Conservation (phyloP, 2,888 invertebrate genomes). For the Gastrophysa polygoni region DNA sequence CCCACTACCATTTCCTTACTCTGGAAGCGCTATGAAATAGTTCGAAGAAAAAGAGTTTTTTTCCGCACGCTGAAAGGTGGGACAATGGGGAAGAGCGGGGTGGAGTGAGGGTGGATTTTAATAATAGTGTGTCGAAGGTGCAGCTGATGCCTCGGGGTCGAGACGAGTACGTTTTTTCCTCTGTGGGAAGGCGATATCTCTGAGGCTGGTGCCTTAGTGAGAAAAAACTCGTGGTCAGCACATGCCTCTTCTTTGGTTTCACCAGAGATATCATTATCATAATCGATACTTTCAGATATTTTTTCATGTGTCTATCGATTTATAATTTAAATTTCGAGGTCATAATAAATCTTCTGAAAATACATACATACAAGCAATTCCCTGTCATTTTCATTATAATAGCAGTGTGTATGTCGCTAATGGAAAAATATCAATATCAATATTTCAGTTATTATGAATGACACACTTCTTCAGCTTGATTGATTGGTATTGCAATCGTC, state of each 20-base stretch:
- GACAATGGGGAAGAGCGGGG: not conserved
- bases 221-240: not conserved
- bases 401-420: no score
- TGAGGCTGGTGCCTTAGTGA: not conserved
- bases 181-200: not conserved
- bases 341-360: no score
- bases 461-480: no score
- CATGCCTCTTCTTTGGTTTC: not conserved
- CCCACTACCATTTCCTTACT: not conserved
- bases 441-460: no score
- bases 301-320: no score
- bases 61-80: slow-evolving; percentile 2
- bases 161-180: not conserved
- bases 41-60: slow-evolving; percentile 8
- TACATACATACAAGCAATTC: no score
- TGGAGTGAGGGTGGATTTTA: slow-evolving; percentile 2
- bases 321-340: no score
- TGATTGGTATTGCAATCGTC: no score
- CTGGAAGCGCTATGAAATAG: slow-evolving; percentile 10
- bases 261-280: not conserved
- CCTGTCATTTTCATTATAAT: no score
- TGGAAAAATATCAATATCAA: no score
- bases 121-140: slow-evolving; percentile 13
- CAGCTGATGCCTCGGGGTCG: slow-evolving; percentile 7
- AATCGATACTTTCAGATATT: not conserved